Base-by-base conservation (phyloP, 2,113 vertebrate species). In the Myocastor coypus region DNA sequence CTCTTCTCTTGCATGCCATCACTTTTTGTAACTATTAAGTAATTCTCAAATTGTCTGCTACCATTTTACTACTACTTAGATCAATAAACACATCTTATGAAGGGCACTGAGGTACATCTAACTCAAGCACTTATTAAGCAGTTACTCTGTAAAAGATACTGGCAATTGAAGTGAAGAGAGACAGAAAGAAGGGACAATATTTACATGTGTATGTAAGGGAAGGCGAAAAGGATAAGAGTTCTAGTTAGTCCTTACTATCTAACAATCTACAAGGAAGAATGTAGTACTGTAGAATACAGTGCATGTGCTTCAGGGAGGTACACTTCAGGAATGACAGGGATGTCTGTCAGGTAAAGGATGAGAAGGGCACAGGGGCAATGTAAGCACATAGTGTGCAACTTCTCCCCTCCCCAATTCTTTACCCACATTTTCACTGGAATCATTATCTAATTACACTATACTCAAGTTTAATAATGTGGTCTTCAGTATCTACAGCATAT, bases 311-410 rank as follows among this genome's bases (percentile, higher is more conserved):
- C 75, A 26, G 40, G 32, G 46, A 89, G 40, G 63, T 13, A 13
- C 37, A 85, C 37, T 64, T 59, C 55, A 66, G 37, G 42, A 83
- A 81, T 42, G 37, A 82, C 66, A 89, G 57, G 77, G 26, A 78
- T 92, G 90, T 91, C 80, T 94, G 24, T 85, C 19, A 93, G 50
- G 89, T 88, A 80, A 11, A 83, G 87, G 83, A 69, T 77, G 32
- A 92, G 69, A 24, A 87, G 34, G 13, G 42, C 37, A 77, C 1
- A 40, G 5, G 12, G 59, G 71, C 57, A 91, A n/a, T 52, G 80
- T 42, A 42, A 83, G 63, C 57, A 55, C 4, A 86, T 6, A n/a
- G 30, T 50, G 69, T 42, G 85, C 61, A 22, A 42, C 57, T 73
- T 96, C 50, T 91, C 69, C 32, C 13, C 19, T 63, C 24, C 16